phyloP scores from a whole-genome alignment of 2,888 invertebrate species.

The Lysandra coridon region DNA sequence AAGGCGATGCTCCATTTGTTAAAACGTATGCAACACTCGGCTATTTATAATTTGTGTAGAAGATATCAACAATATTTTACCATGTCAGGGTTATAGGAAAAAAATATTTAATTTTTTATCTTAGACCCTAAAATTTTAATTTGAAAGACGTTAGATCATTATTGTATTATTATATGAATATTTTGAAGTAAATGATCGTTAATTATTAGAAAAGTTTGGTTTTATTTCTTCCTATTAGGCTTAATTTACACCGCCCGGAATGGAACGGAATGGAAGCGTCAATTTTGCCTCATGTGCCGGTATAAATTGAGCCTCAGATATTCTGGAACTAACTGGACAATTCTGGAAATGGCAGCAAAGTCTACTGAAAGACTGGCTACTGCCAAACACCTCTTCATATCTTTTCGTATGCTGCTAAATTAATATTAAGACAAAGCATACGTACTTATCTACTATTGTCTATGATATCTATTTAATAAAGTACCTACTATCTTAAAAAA shows the following conservation, averaged over 20 bases:
- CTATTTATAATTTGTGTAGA: slow-evolving; percentile 88
- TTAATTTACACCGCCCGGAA: too few species aligned
- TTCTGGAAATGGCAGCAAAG: too few species aligned
- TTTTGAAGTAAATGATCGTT: slow-evolving; percentile 80
- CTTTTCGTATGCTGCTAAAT: not conserved
- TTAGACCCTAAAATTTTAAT: slow-evolving; percentile 69
- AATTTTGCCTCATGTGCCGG: too few species aligned
- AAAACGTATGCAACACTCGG: slow-evolving; percentile 96
- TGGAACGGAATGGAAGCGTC: too few species aligned
- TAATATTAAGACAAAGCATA: too few species aligned
- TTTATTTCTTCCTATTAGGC: slow-evolving; percentile 51
- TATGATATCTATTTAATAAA: not conserved
- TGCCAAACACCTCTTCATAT: too few species aligned
- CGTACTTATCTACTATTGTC: not conserved
- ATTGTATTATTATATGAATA: slow-evolving; percentile 75
- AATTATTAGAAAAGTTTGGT: slow-evolving; percentile 73
- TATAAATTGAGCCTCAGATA: too few species aligned
- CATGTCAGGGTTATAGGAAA: slow-evolving; percentile 66
- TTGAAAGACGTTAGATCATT: slow-evolving; percentile 66
- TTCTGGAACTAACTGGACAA: not conserved
- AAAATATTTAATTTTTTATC: slow-evolving; percentile 69
- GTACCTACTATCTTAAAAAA: not conserved
- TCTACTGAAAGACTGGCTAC: too few species aligned
- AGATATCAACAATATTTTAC: slow-evolving; percentile 69
- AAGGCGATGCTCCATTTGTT: slow-evolving; percentile 93